Evolutionary conservation across 2,888 invertebrate genomes (phyloP).

Genomic region (Andrena bicolor): DNA sequence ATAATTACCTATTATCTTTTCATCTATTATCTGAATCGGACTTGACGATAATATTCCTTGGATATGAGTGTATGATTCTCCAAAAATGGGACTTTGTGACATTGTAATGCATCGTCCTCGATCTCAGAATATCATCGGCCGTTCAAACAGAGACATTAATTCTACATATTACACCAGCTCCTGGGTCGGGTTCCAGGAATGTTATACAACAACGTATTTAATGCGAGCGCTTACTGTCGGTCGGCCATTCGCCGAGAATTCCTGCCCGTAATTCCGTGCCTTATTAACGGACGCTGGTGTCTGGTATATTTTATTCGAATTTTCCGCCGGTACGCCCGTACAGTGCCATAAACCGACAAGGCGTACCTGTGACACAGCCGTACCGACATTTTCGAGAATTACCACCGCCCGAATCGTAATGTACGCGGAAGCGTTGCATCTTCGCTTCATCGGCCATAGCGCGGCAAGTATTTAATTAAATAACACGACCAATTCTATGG

Average conservation of each 20-base stretch:
- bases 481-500: constrained; percentile 6
- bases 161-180: constrained; percentile 4
- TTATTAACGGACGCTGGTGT: constrained; percentile 68
- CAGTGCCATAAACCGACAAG: constrained; percentile 35
- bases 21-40: background rate
- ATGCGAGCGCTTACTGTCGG: constrained; percentile 60
- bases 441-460: constrained; percentile 33
- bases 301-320: constrained; percentile 67
- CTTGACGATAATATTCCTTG: background rate
- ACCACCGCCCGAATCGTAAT: constrained; percentile 25
- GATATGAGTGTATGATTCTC: background rate
- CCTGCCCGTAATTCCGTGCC: constrained; percentile 72
- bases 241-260: constrained; percentile 60
- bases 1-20: background rate
- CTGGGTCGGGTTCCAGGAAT: constrained; percentile 5
- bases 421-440: constrained; percentile 40
- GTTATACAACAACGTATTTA: constrained; percentile 57
- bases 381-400: constrained; percentile 39
- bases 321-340: constrained; percentile 39
- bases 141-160: constrained; percentile 39
- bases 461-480: constrained; percentile 51
- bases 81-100: background rate
- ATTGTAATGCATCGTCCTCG: background rate
- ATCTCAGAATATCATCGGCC: constrained; percentile 22
- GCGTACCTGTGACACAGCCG: constrained; percentile 30